Evolutionary conservation across 2,797 vertebrate species (phyloP).

Genomic region (Labroides dimidiatus): DNA sequence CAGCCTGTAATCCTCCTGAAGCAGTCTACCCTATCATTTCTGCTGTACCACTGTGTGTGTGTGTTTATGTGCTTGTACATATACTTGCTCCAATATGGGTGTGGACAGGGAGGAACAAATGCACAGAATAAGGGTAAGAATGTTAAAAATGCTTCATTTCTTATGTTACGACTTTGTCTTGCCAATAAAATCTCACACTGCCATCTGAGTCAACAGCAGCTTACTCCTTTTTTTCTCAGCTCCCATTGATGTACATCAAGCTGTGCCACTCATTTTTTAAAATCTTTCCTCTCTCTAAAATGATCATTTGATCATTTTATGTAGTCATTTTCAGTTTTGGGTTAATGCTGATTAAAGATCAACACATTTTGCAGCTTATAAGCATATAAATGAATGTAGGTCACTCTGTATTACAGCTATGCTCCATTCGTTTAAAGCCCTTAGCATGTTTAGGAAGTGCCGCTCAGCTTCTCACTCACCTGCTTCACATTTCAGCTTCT

Average conservation of each 20-base stretch:
- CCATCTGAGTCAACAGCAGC: background rate
- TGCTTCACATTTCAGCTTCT: background rate
- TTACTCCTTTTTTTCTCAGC: background rate
- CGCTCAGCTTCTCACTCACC: background rate
- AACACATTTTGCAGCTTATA: too few species aligned
- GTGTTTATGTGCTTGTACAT: background rate
- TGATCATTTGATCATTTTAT: too few species aligned
- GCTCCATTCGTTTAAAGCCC: background rate
- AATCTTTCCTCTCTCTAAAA: background rate
- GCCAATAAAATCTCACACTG: slow-evolving; percentile 2
- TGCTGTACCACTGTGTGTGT: background rate
- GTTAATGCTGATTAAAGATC: too few species aligned
- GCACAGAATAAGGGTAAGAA: slow-evolving; percentile 9
- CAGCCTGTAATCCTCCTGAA: slow-evolving; percentile 62
- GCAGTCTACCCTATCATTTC: slow-evolving; percentile 19
- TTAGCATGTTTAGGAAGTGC: background rate
- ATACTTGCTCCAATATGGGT: slow-evolving; percentile 7
- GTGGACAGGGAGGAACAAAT: slow-evolving; percentile 1
- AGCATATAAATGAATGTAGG: too few species aligned
- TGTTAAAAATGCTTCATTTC: slow-evolving; percentile 36
- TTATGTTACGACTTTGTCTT: slow-evolving; percentile 1
- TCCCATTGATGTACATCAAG: background rate
- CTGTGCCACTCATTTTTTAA: background rate
- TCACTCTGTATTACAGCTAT: background rate
- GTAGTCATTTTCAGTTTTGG: too few species aligned